A percentile compares a stretch with the other conserved stretches of the same genome.
These are phyloP conservation scores for Hemicentrotus pulcherrimus DNA, from an alignment of 35 echinoderm and acorn worm genomes.

Conservation along the genomic window DNA sequence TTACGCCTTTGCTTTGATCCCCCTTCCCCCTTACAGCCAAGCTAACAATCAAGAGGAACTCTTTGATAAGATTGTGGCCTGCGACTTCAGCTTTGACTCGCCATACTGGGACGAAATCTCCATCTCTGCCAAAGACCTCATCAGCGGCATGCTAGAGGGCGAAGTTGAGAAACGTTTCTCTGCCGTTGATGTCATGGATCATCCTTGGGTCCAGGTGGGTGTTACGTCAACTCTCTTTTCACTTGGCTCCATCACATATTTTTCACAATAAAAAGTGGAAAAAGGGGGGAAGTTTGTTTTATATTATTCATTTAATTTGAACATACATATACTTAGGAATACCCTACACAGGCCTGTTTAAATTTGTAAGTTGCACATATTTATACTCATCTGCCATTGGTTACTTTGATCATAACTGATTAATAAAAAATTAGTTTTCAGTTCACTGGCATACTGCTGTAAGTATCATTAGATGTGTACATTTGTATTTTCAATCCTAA, in stretches of 20 bases:
- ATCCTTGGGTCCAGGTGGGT: conserved; percentile 93
- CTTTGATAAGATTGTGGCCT: conserved; percentile 92
- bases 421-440: too few relatives aligned
- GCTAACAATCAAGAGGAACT: conserved; percentile 92
- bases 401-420: too few relatives aligned
- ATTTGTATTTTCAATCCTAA: too few relatives aligned
- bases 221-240: not conserved
- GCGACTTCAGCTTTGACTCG: conserved; percentile 82
- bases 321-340: too few relatives aligned
- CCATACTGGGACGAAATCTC: conserved; percentile 99
- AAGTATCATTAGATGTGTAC: too few relatives aligned
- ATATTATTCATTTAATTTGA: too few relatives aligned
- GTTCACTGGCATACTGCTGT: too few relatives aligned
- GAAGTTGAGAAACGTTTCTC: conserved; percentile 84
- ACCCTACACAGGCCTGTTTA: too few relatives aligned
- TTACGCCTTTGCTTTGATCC: not conserved
- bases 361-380: too few relatives aligned
- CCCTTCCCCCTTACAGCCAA: not conserved
- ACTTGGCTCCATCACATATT: not conserved
- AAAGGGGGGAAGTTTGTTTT: not conserved
- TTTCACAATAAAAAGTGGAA: not conserved
- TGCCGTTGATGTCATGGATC: conserved; percentile 85
- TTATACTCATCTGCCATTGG: too few relatives aligned
- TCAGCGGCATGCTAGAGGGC: conserved; percentile 84
- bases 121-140: conserved; percentile 85